A percentile compares a stretch with the other conserved stretches of the same genome.
These are phyloP conservation scores for Potamarius usumacintae DNA, from an alignment of 2,113 vertebrate genomes.

Conservation along the genomic window DNA sequence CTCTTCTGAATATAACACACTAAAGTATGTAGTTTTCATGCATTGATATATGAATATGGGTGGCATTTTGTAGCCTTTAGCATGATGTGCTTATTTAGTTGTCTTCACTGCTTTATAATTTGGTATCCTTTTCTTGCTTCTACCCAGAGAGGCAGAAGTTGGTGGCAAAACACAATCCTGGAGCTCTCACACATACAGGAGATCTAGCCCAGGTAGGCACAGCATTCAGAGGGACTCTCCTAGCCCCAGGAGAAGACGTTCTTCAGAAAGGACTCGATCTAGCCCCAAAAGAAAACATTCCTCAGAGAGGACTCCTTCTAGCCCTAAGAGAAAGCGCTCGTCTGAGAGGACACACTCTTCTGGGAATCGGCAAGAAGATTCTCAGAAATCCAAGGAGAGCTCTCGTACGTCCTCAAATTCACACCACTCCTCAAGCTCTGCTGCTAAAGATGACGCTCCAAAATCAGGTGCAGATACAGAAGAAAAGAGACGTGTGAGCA, in stretches of 20 bases:
- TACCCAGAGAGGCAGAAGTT: background rate
- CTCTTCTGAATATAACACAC: conserved; percentile 66
- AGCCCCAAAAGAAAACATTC: background rate
- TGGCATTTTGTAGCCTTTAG: background rate
- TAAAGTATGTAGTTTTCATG: conserved; percentile 61
- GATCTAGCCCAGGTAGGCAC: background rate
- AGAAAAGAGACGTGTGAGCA: background rate
- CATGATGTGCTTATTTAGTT: no score
- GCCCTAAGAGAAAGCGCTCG: conserved; percentile 24
- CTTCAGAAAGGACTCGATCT: background rate
- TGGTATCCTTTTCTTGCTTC: background rate
- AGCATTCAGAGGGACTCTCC: conserved; percentile 22
- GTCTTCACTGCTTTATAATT: background rate
- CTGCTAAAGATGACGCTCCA: conserved; percentile 9
- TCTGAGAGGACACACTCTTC: conserved; percentile 2
- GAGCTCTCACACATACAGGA: conserved; percentile 48
- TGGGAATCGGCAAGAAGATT: conserved; percentile 8
- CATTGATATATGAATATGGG: background rate
- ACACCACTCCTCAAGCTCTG: background rate
- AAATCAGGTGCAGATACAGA: background rate
- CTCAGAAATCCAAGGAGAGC: conserved; percentile 19
- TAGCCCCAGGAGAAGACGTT: conserved; percentile 27
- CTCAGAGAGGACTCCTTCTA: conserved; percentile 12
- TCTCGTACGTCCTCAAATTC: background rate
- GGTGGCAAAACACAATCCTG: conserved; percentile 40